Evolutionary conservation across 2,797 vertebrate species (phyloP).

Genomic region (Urocyon cinereoargenteus): DNA sequence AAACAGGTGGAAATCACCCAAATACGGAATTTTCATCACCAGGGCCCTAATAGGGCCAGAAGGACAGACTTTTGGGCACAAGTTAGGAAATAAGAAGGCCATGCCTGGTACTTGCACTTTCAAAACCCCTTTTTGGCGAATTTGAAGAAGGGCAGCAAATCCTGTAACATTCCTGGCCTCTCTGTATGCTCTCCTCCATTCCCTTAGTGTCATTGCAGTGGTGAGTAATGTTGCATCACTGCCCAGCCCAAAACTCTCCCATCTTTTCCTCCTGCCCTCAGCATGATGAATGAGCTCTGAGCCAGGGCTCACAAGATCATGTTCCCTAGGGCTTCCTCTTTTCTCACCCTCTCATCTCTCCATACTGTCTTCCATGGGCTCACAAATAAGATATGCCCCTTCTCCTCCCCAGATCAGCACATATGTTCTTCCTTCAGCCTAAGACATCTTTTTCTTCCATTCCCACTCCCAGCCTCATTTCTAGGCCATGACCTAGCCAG

Average conservation of each 20-base stretch:
- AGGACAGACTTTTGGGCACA: neutral
- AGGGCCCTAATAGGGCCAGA: neutral
- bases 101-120: neutral
- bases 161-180: neutral
- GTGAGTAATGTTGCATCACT: too few relatives aligned
- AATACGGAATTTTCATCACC: neutral
- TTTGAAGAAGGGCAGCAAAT: neutral
- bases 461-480: neutral
- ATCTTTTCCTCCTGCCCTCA: too few relatives aligned
- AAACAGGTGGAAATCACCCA: neutral
- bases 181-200: accelerated
- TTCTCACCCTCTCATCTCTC: neutral
- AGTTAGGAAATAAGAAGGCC: neutral
- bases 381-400: neutral
- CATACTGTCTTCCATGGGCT: neutral
- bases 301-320: too few relatives aligned
- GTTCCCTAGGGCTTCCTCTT: accelerated
- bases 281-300: too few relatives aligned
- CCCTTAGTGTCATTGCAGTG: neutral
- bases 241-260: neutral
- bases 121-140: neutral
- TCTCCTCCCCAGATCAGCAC: neutral
- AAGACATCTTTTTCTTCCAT: neutral
- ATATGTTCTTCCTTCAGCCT: neutral
- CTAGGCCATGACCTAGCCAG: neutral